Conservation (phyloP, 2,888 invertebrate species). For the Lithosia quadra region DNA sequence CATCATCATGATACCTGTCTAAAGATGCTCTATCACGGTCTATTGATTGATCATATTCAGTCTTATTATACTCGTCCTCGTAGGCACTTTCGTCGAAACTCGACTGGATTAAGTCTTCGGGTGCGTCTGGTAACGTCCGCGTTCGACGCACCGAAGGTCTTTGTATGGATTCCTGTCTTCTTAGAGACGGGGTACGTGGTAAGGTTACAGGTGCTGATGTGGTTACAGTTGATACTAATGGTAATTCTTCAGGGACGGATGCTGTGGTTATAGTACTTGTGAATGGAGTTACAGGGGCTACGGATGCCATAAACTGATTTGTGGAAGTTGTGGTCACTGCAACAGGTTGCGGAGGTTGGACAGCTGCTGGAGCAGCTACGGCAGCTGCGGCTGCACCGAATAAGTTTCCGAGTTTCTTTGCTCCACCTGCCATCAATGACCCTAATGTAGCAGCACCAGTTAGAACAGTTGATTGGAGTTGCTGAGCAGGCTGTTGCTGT, state of each 20-base stretch:
- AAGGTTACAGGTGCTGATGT: slow-evolving; percentile 72
- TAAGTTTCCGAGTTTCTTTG: slow-evolving; percentile 82
- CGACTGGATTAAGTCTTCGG: slow-evolving; percentile 76
- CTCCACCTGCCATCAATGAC: slow-evolving; percentile 83
- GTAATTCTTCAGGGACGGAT: slow-evolving; percentile 78
- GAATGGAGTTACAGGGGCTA: slow-evolving; percentile 71
- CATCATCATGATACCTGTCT: slow-evolving; percentile 80
- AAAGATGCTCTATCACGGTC: slow-evolving; percentile 78
- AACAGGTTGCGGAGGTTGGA: slow-evolving; percentile 59
- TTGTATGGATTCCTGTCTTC: slow-evolving; percentile 84
- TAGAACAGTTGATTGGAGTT: slow-evolving; percentile 76
- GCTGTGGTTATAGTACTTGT: slow-evolving; percentile 72
- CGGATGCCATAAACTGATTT: slow-evolving; percentile 65
- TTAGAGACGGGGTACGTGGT: slow-evolving; percentile 79
- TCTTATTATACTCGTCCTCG: slow-evolving; percentile 85
- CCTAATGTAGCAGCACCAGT: slow-evolving; percentile 83
- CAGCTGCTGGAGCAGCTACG: slow-evolving; percentile 70
- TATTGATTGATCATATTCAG: slow-evolving; percentile 81
- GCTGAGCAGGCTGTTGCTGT: slow-evolving; percentile 74
- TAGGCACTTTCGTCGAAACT: slow-evolving; percentile 86
- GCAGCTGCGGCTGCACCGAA: slow-evolving; percentile 84
- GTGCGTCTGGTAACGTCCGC: slow-evolving; percentile 82
- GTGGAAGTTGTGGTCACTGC: slow-evolving; percentile 58
- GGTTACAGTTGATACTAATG: slow-evolving; percentile 71
- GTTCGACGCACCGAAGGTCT: slow-evolving; percentile 82